Base-by-base conservation (phyloP, 2,888 invertebrate genomes). In the Cheiracanthium punctorium region DNA sequence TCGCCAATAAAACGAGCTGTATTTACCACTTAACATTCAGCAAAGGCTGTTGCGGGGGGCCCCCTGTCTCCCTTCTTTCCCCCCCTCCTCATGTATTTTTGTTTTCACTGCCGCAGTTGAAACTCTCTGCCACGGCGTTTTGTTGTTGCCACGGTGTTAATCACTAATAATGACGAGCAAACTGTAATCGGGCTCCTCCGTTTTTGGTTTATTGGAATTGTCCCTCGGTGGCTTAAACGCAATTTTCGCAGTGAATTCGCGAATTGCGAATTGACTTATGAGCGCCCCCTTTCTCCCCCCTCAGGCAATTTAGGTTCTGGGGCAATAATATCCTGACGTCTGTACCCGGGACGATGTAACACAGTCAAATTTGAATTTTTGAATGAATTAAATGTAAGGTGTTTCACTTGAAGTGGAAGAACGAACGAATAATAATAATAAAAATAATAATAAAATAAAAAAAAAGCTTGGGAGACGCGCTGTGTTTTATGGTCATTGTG, bases 1-100 rank as follows among this genome's bases (percentile, higher is more conserved):
- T 29, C 73, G 69, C 81, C 73, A 84, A 82, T 82, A 76, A 82
- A 82, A 82, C 70, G 74, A 30, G 52, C 29, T 43, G 65, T 73
- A 82, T 75, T 75, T 75, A 75, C 82, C 82, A 82, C 82, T 82
- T 82, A 82, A 41, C 82, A 82, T 82, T 75, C 81, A 58, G 69
- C 41, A 70, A 74, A 67, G 33, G 81, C 74, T 74, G 71, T 76
- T 74, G 75, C 33, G 41, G 41, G 10, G n/a, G n/a, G n/a, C 48
- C 48, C 48, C 17, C 58, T 7, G 37, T 37, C 37, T 37, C 10
- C 37, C 10, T 28, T n/a, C 30, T 17, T 52, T 52, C 32, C n/a
- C 67, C 24, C 28, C 64, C 64, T 1, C 64, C 5, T 10, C 28
- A 24, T 64, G 14, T n/a, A 67, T 58, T 58, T 37, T 58, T 24